Percentiles rank a stretch among this genome's conserved stretches.
These are phyloP conservation scores for Thryonomys swinderianus DNA, from an alignment of 2,113 vertebrate genomes.

Conservation along the genomic window DNA sequence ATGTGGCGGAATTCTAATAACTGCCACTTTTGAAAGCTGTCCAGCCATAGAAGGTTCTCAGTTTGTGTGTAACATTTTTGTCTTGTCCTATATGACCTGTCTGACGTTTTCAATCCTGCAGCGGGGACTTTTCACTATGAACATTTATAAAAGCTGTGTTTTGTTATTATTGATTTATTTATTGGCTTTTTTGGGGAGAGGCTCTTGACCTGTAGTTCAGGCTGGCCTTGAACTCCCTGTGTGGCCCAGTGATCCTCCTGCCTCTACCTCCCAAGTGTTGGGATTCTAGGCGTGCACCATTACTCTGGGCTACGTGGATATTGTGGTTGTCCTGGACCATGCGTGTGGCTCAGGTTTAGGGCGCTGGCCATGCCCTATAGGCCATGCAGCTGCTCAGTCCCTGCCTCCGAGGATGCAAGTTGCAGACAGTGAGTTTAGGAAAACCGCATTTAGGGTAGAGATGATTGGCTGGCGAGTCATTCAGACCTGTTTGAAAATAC, in stretches of 20 bases:
- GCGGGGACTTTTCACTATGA: neutral
- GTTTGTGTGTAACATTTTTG: fast-evolving
- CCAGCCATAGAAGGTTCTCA: neutral
- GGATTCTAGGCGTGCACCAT: neutral
- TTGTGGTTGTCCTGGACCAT: fast-evolving
- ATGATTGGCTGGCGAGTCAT: neutral
- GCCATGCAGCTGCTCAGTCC: fast-evolving
- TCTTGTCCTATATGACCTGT: neutral
- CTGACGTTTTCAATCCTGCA: neutral
- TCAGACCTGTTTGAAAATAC: neutral
- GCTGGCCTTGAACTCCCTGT: neutral
- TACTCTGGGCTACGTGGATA: fast-evolving
- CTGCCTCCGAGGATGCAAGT: fast-evolving
- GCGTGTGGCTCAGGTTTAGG: neutral
- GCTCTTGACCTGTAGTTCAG: neutral
- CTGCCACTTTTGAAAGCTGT: neutral
- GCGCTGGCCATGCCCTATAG: fast-evolving
- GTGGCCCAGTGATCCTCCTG: neutral
- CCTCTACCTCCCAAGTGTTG: neutral
- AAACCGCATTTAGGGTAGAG: fast-evolving
- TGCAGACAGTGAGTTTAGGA: neutral
- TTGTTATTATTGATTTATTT: neutral
- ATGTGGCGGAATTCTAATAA: no score
- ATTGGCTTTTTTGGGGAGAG: neutral
- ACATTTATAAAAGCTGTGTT: fast-evolving